Base-by-base conservation (phyloP, 2,113 vertebrate genomes). In the Aldabrachelys gigantea region DNA sequence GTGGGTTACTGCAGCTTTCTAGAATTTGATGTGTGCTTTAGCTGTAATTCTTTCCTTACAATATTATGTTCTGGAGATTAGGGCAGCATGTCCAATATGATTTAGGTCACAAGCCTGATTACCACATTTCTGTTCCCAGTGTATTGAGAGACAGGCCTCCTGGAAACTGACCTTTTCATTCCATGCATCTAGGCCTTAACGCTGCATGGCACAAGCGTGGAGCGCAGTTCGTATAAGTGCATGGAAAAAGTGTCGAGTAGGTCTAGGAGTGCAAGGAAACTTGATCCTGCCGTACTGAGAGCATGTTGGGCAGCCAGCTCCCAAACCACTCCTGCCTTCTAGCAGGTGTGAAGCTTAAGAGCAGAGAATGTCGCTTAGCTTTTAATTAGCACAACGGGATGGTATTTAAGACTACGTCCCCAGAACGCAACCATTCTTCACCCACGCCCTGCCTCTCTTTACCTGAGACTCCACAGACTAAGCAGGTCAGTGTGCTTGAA, bases 11-110 rank as follows among this genome's bases (percentile, higher is more conserved):
- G 72, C 29, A 87, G 80, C 69, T 95, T 97, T 91, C 93, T 92
- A 94, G 96, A 96, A 96, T 92, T 50, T 94, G 88, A 95, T 96
- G 96, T 89, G 94, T 89, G 92, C 93, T 97, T 95, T 96, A 94
- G 65, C 95, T 94, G 89, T 95, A 97, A 97, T 96, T 96, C 95
- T 97, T 96, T 72, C 90, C 94, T 94, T 96, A 97, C 91, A 88
- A 93, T 94, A 95, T 96, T 90, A 85, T 97, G 92, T 96, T 96
- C 95, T 57, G 72, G 87, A 91, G 94, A 92, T 96, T 96, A 96
- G 94, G 88, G 82, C 90, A 96, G 93, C 95, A 95, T 97, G 95
- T 96, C 96, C 89, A 95, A 96, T 90, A 95, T 69, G 90, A 97
- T 98, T 97, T 97, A 93, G 96, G 91, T 92, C 89, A 2, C 1